Evolutionary conservation across 2,888 invertebrate species (phyloP).

Genomic region (Smittia sp.): DNA sequence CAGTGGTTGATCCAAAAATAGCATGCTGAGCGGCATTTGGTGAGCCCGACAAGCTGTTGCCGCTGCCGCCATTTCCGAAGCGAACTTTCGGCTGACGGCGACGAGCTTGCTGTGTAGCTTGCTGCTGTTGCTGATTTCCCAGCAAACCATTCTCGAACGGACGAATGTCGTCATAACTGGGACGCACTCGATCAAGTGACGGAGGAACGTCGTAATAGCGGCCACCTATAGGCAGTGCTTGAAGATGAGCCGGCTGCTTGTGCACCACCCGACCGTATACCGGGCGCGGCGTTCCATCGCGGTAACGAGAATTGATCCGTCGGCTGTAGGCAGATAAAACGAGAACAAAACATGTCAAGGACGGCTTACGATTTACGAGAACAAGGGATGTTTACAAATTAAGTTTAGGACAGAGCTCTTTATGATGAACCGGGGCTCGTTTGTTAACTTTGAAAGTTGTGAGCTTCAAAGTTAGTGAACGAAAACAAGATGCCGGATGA

Average conservation of each 20-base stretch:
- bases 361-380: background rate
- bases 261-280: slow-evolving; percentile 72
- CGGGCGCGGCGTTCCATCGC: slow-evolving; percentile 54
- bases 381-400: background rate
- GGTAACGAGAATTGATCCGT: slow-evolving; percentile 11
- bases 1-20: slow-evolving; percentile 27
- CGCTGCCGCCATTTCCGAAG: slow-evolving; percentile 50
- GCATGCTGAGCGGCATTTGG: slow-evolving; percentile 18
- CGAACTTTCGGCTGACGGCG: slow-evolving; percentile 48
- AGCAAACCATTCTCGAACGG: slow-evolving; percentile 51
- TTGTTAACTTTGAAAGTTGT: too few species aligned
- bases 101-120: slow-evolving; percentile 1
- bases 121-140: slow-evolving; percentile 45
- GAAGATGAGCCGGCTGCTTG: slow-evolving; percentile 61
- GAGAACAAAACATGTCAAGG: background rate
- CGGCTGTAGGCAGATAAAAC: background rate
- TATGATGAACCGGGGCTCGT: too few species aligned
- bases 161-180: slow-evolving; percentile 56
- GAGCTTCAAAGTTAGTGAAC: too few species aligned
- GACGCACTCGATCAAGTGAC: slow-evolving; percentile 51
- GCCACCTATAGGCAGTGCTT: slow-evolving; percentile 44
- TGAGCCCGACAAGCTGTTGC: background rate
- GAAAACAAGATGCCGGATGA: too few species aligned
- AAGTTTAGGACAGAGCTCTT: too few species aligned
- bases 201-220: slow-evolving; percentile 50